A percentile compares a stretch with the other conserved stretches of the same genome.
Conservation (phyloP, 2,113 vertebrate genomes). For the Chloroceryle aenea region DNA sequence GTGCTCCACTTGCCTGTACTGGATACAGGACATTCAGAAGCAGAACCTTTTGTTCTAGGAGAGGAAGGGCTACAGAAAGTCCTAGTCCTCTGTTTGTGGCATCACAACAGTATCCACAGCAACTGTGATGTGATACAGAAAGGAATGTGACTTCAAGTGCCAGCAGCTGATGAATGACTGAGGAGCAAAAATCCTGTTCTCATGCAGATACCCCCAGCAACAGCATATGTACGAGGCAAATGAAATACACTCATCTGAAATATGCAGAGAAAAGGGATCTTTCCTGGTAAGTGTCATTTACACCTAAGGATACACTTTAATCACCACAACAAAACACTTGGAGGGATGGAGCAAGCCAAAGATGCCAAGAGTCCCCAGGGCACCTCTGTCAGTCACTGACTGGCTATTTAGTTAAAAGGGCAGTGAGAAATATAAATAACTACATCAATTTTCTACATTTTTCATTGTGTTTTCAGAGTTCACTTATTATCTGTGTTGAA, state of each 20-base stretch:
- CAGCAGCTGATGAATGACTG: constrained; percentile 43
- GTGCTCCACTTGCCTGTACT: neutral
- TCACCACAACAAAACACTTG: neutral
- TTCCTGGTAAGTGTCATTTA: neutral
- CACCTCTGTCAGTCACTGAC: neutral
- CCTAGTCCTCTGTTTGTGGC: constrained; percentile 65
- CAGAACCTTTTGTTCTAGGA: constrained; percentile 48
- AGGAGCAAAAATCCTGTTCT: constrained; percentile 34
- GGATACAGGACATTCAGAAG: neutral
- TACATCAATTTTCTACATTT: neutral
- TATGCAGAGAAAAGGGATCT: neutral
- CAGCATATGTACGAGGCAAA: neutral
- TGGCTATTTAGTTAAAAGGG: neutral
- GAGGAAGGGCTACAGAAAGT: neutral
- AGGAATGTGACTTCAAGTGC: constrained; percentile 62
- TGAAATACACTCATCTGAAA: neutral
- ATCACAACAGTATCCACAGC: constrained; percentile 66
- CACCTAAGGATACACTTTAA: neutral
- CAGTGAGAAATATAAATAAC: neutral
- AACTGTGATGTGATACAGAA: constrained; percentile 65
- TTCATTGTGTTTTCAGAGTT: neutral
- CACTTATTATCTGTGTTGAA: neutral
- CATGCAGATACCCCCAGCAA: constrained; percentile 23
- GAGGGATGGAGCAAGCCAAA: neutral
- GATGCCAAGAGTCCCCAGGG: neutral